A percentile compares a stretch with the other conserved stretches of the same genome.
Conservation (phyloP, 2,113 vertebrate species). For the Motacilla alba region DNA sequence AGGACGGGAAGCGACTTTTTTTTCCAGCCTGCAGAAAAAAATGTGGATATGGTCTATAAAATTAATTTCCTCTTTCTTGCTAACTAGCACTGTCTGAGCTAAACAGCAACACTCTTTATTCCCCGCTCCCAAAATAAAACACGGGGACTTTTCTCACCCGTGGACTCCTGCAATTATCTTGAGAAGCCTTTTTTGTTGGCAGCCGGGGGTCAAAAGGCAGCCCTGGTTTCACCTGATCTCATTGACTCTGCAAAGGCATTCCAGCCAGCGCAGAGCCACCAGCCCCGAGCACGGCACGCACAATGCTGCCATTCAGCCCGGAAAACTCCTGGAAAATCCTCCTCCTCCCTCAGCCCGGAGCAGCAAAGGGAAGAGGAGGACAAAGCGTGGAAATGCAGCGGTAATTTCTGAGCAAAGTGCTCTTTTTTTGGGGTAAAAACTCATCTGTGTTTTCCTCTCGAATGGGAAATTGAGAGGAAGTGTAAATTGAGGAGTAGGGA, state of each 20-base stretch:
- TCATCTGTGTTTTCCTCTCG: accelerated
- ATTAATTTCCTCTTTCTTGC: conserved; percentile 53
- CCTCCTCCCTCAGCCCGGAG: not conserved
- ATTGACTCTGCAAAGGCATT: not conserved
- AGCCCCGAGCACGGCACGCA: not conserved
- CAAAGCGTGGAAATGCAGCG: accelerated
- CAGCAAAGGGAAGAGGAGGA: not conserved
- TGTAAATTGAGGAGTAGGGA: accelerated
- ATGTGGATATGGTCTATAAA: not conserved
- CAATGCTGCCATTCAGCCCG: conserved; percentile 20
- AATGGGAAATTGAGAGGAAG: not conserved
- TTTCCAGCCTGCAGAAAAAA: not conserved
- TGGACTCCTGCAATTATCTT: conserved; percentile 13
- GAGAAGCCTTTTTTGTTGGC: not conserved
- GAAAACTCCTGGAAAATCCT: not conserved
- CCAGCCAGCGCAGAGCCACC: conserved; percentile 3
- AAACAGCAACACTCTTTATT: not conserved
- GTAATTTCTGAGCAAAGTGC: accelerated
- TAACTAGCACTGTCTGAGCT: not conserved
- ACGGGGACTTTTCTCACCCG: not conserved
- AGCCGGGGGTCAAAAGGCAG: conserved; percentile 27
- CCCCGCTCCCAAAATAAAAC: not conserved
- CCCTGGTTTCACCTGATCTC: conserved; percentile 8
- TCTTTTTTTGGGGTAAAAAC: not conserved
- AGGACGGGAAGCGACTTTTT: conserved; percentile 24